Base-by-base conservation (phyloP, 1,140 invertebrate species). In the Lycorma delicatula region DNA sequence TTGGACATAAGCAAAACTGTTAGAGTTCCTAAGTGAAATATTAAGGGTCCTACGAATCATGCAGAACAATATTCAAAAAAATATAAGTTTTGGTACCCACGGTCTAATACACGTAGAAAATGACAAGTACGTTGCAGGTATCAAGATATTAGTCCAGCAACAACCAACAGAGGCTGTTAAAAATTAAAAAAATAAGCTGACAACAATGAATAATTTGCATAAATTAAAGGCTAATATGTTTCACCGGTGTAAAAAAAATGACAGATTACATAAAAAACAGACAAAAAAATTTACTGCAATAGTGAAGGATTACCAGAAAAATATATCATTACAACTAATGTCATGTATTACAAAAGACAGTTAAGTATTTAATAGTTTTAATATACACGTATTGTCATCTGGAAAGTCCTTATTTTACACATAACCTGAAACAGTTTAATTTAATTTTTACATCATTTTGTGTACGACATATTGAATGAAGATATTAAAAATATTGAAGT, bases 271-370 rank as follows among this genome's bases (percentile, higher is more conserved):
- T 46, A n/a, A 27, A 31, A 54, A 54, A 60, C 55, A 48, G 16
- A 38, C 11, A 20, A 34, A 13, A 34, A n/a, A 16, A 29, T 26
- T n/a, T 22, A 63, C 65, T 61, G 51, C 61, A 47, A 57, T 67
- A 38, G 59, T 53, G 16, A 58, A 65, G 23, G 63, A 66, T 44
- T 66, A 55, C 53, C 31, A 28, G 41, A 50, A 58, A 61, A 58
- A 70, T 26, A 25, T 44, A 13, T 23, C 31, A 18, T 58, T 34
- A 26, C 61, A n/a, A 67, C 63, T 11, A 68, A 66, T 44, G 64
- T 66, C 36, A 62, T 64, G 1, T 67, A 67, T 54, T 68, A 67
- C 44, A 66, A 59, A 52, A 25, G 66, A 11, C 61, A 66, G 58
- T 50, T 66, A 11, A 61, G 62, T 13, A n/a, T n/a, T 63, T 26